Conservation (phyloP, 2,113 vertebrate species). For the Orcinus orca region DNA sequence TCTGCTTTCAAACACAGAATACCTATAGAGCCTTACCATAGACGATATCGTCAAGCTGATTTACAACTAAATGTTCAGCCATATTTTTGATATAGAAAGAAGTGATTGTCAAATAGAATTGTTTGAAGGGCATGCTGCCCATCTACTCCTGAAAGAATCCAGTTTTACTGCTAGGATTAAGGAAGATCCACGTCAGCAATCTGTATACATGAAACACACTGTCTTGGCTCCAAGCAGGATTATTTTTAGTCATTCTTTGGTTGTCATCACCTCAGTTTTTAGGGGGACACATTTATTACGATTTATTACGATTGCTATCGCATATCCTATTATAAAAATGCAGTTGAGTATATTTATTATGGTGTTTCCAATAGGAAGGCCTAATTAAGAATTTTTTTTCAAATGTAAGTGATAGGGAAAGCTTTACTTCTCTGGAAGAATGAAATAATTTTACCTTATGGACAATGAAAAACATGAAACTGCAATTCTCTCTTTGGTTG, state of each 20-base stretch:
- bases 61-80: background rate
- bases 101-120: background rate
- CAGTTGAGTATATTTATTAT: background rate
- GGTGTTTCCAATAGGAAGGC: background rate
- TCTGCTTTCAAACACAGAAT: background rate
- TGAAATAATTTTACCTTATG: background rate
- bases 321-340: background rate
- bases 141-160: background rate
- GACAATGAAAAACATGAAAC: background rate
- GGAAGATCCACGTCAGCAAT: background rate
- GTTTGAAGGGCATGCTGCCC: background rate
- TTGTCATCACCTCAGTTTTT: background rate
- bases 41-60: background rate
- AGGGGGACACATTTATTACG: background rate
- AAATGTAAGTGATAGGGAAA: constrained; percentile 6
- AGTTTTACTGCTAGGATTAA: background rate
- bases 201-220: background rate
- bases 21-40: background rate
- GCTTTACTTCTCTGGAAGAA: background rate
- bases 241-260: background rate
- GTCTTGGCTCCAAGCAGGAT: background rate
- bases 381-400: background rate
- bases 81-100: background rate
- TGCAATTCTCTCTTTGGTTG: background rate
- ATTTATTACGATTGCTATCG: background rate